Base-by-base conservation (phyloP, 64 coral and sea anemone genomes). In the Stichodactyla helianthus region DNA sequence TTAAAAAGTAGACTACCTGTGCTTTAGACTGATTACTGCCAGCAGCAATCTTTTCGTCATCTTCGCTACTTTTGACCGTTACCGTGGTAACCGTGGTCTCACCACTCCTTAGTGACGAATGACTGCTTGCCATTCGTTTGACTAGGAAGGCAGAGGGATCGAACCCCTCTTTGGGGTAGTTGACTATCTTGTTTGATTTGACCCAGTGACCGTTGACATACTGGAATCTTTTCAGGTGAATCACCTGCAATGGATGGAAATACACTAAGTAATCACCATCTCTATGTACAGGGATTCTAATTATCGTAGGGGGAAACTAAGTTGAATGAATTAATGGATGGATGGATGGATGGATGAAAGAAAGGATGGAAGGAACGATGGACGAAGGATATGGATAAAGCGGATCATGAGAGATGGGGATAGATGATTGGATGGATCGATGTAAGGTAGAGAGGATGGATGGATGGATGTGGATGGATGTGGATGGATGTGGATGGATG, bases 151-250 rank as follows among this genome's bases (percentile, higher is more conserved):
- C 97, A 52, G 97, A 99, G 19, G 97, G 97, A 55, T 99, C 97
- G 59, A 99, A 99, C 6, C 84, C 91, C 51, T 76, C 82, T 91
- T 95, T 99, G 6, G 97, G 93, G 83, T 90, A 99, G 81, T 95
- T 86, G 23, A 99, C 97, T 54, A 99, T 89, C 71, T 99, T 99
- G 86, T 99, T 99, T 19, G 97, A 99, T 65, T 99, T 99, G 17
- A 95, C 97, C 97, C 97, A 99, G 71, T 94, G 97, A 6, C 93
- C 93, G 22, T 99, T 99, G 7, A 99, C 93, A 59, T 94, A 99
- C 88, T 99, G 97, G 58, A 99, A 99, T 50, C 97, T 52, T 57
- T 99, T 99, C 55, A 99, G 83, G 82, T 99, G 93, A 50, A 99
- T 99, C 27, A 99, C 84, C 97, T 98, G 28, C 6, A 77, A 85